A percentile compares a stretch with the other conserved stretches of the same genome.
phyloP scores from a whole-genome alignment of 2,888 invertebrate genomes.

The Apamea monoglypha region DNA sequence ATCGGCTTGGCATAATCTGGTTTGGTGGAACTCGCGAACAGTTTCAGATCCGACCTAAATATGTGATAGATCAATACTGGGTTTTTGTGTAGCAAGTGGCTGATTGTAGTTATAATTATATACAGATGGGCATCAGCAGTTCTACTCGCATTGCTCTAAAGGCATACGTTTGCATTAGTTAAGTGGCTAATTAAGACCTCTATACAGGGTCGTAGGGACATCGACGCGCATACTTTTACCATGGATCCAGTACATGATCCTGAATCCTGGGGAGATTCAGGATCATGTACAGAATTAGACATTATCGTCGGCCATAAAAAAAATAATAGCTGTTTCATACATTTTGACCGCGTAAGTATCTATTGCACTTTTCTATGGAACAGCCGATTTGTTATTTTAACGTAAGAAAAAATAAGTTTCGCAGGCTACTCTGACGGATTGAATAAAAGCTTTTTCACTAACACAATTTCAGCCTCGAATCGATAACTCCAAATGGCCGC shows the following conservation, averaged over 20 bases:
- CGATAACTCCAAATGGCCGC: not conserved
- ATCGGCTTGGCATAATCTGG: conserved; percentile 64
- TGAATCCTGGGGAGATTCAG: too few species aligned
- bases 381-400: too few species aligned
- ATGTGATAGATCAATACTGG: conserved; percentile 57
- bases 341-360: too few species aligned
- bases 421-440: not conserved
- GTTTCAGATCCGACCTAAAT: conserved; percentile 59
- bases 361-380: too few species aligned
- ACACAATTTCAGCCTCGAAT: not conserved
- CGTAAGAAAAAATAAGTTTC: too few species aligned
- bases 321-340: too few species aligned
- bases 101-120: not conserved
- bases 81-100: conserved; percentile 19
- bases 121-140: not conserved
- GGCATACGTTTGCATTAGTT: not conserved
- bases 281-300: too few species aligned
- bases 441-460: not conserved
- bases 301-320: too few species aligned
- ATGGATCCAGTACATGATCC: too few species aligned
- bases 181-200: not conserved
- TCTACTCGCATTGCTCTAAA: not conserved
- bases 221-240: too few species aligned
- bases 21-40: conserved; percentile 56
- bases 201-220: too few species aligned